These are phyloP conservation scores for Isotomurus palustris DNA, from an alignment of 2,888 invertebrate genomes.

Conservation along the genomic window DNA sequence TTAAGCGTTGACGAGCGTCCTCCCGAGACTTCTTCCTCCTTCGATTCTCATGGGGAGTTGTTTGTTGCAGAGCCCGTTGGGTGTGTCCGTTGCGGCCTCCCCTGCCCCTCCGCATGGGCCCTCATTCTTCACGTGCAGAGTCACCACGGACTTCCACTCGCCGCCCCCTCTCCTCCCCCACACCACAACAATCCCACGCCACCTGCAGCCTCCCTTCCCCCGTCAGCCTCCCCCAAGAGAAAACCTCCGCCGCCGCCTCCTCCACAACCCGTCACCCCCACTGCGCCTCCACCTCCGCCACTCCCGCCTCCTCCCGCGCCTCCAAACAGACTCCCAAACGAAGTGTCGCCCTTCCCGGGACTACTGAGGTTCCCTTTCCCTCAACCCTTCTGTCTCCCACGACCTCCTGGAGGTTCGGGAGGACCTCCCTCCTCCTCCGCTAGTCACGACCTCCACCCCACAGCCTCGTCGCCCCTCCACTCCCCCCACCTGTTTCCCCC, in stretches of 20 bases:
- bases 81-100: slow-evolving; percentile 91
- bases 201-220: background rate
- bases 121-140: slow-evolving; percentile 92
- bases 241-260: background rate
- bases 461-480: no score
- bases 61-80: slow-evolving; percentile 79
- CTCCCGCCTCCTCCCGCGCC: background rate
- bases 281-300: background rate
- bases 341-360: slow-evolving; percentile 23
- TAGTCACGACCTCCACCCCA: slow-evolving; percentile 47
- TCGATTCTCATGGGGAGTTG: no score
- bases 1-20: no score
- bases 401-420: no score
- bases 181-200: background rate
- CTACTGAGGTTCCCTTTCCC: slow-evolving; percentile 43
- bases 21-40: no score
- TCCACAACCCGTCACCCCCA: background rate
- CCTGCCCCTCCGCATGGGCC: slow-evolving; percentile 90
- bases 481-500: no score
- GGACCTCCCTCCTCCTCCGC: slow-evolving; percentile 35
- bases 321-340: slow-evolving; percentile 13
- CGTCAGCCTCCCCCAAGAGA: background rate
- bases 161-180: slow-evolving; percentile 50
- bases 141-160: slow-evolving; percentile 89
- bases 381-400: slow-evolving; percentile 39